These are phyloP conservation scores for Mamestra configurata DNA, from an alignment of 1,140 invertebrate species.

Conservation along the genomic window DNA sequence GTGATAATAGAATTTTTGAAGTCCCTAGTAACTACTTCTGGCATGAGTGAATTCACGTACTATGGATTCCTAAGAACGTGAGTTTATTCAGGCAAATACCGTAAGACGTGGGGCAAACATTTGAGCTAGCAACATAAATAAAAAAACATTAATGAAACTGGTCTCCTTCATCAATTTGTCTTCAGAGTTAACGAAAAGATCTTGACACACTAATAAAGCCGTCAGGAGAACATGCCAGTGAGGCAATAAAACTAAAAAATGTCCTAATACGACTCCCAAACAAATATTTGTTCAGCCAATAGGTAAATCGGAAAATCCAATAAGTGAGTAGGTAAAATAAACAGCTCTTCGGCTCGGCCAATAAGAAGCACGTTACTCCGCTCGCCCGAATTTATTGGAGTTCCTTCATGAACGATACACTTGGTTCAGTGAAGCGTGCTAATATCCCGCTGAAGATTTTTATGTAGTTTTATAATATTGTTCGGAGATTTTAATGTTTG, in stretches of 20 bases:
- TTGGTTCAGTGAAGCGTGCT: conserved; percentile 22
- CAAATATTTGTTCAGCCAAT: conserved; percentile 51
- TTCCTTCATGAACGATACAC: conserved; percentile 32
- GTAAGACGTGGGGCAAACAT: no score
- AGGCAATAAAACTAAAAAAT: conserved; percentile 28
- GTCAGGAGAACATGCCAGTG: not conserved
- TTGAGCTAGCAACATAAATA: no score
- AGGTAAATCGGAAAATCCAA: conserved; percentile 53
- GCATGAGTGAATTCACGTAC: no score
- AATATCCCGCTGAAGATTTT: not conserved
- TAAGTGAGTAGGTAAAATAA: conserved; percentile 20
- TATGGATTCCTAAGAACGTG: no score
- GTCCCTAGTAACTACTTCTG: not conserved
- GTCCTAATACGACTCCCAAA: conserved; percentile 26
- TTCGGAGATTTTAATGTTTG: not conserved
- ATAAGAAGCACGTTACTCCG: conserved; percentile 32
- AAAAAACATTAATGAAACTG: not conserved
- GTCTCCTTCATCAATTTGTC: not conserved
- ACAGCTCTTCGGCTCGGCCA: conserved; percentile 2
- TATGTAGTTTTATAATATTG: conserved; percentile 12
- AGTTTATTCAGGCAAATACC: no score
- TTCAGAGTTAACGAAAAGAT: conserved; percentile 1
- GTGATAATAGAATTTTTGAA: not conserved
- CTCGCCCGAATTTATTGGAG: conserved; percentile 26
- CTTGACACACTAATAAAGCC: conserved; percentile 33